phyloP scores from a whole-genome alignment of 1,140 invertebrate genomes.

The Apis cerana region DNA sequence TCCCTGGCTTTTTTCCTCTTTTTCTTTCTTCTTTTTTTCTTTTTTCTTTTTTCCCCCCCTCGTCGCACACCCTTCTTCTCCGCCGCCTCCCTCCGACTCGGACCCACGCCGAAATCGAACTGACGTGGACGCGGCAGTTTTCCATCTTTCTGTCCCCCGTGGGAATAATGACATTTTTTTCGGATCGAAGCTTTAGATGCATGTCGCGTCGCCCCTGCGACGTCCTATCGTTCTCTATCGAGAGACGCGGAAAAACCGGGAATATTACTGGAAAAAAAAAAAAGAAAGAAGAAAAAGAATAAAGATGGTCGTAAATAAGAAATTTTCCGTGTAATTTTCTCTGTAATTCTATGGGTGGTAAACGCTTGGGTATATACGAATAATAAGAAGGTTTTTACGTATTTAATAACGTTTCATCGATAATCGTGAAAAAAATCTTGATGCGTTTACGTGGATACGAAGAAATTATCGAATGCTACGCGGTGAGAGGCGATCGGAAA shows the following conservation, averaged over 20 bases:
- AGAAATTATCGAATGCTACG: no score
- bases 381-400: no score
- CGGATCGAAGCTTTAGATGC: conserved; percentile 55
- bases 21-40: conserved; percentile 40
- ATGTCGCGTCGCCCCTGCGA: background rate
- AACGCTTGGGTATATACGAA: no score
- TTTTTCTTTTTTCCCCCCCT: conserved; percentile 25
- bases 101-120: conserved; percentile 63
- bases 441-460: no score
- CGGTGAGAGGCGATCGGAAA: background rate
- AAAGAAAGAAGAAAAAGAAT: no score
- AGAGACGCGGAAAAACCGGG: background rate
- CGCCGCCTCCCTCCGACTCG: conserved; percentile 53
- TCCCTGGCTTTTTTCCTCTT: background rate
- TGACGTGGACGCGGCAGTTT: conserved; percentile 69
- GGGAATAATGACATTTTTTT: conserved; percentile 65
- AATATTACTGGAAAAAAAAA: background rate
- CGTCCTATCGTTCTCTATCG: background rate
- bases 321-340: no score
- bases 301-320: no score
- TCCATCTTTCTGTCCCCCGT: conserved; percentile 65
- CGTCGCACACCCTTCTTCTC: conserved; percentile 26
- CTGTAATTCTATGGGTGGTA: no score
- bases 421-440: no score
- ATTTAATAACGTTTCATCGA: no score